Evolutionary conservation across 1,140 invertebrate genomes (phyloP).

Genomic region (Dendroctonus valens): DNA sequence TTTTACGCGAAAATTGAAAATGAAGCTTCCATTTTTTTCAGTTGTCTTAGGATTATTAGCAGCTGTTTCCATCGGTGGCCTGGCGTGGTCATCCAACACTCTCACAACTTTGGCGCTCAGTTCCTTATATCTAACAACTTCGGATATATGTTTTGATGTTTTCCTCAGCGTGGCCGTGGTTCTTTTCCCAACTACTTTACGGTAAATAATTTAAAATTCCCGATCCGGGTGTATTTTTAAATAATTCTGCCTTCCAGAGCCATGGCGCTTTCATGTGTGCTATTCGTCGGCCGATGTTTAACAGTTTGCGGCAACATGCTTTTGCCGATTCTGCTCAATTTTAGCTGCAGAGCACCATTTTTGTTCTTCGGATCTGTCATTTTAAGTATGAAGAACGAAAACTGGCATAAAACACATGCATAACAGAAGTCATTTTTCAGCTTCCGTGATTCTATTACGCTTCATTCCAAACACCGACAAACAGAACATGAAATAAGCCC

Average conservation of each 20-base stretch:
- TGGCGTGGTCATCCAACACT: conserved; percentile 31
- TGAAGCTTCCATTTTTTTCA: neutral
- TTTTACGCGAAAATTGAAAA: neutral
- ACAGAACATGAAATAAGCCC: conserved; percentile 20
- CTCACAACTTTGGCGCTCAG: conserved; percentile 23
- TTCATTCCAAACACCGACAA: conserved; percentile 29
- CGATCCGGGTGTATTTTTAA: neutral
- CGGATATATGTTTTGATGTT: conserved; percentile 27
- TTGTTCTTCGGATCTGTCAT: conserved; percentile 23
- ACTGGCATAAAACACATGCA: neutral
- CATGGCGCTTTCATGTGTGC: conserved; percentile 25
- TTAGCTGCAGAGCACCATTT: conserved; percentile 36
- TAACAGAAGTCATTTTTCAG: conserved; percentile 23
- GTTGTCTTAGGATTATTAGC: conserved; percentile 8
- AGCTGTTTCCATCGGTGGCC: neutral
- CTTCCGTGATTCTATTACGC: conserved; percentile 10
- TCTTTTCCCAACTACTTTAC: conserved; percentile 39
- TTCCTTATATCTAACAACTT: conserved; percentile 22
- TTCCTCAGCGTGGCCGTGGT: conserved; percentile 34
- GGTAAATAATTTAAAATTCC: conserved; percentile 15
- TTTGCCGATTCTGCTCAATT: conserved; percentile 33
- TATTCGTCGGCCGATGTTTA: conserved; percentile 33
- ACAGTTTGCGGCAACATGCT: conserved; percentile 34
- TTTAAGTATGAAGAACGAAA: conserved; percentile 13
- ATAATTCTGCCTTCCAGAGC: conserved; percentile 27